A percentile compares a stretch with the other conserved stretches of the same genome.
Evolutionary conservation across 35 echinoderm and acorn worm species (phyloP).

Genomic region (Apostichopus californicus): DNA sequence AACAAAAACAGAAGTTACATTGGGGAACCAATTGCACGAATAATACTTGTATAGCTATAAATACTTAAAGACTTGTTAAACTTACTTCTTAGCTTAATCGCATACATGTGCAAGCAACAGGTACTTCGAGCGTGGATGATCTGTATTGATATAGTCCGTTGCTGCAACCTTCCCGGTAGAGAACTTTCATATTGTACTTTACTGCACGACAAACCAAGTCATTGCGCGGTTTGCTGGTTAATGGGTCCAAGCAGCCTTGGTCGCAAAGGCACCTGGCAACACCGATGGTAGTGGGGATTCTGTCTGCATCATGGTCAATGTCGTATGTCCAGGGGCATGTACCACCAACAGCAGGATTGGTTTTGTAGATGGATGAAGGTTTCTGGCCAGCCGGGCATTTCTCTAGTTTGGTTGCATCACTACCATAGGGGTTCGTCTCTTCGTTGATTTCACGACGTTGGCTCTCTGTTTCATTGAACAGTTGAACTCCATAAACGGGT

Average conservation of each 20-base stretch:
- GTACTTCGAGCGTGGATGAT: neutral
- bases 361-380: too few species aligned
- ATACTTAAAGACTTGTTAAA: too few species aligned
- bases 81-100: neutral
- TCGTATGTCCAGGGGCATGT: slow-evolving; percentile 32
- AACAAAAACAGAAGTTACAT: neutral
- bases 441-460: slow-evolving; percentile 17
- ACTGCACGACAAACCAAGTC: neutral
- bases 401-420: neutral
- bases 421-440: neutral
- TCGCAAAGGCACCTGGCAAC: neutral
- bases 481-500: slow-evolving; percentile 34
- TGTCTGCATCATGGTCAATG: slow-evolving; percentile 14
- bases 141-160: slow-evolving; percentile 13
- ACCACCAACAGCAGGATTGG: neutral
- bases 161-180: neutral
- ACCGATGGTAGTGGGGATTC: slow-evolving; percentile 36
- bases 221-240: neutral
- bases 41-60: too few species aligned
- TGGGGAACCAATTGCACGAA: too few species aligned
- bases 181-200: neutral
- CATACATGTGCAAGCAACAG: slow-evolving; percentile 27
- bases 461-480: slow-evolving; percentile 34
- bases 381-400: neutral
- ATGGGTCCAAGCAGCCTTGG: neutral